Evolutionary conservation across 2,888 invertebrate species (phyloP).

Genomic region (Sipha maydis): DNA sequence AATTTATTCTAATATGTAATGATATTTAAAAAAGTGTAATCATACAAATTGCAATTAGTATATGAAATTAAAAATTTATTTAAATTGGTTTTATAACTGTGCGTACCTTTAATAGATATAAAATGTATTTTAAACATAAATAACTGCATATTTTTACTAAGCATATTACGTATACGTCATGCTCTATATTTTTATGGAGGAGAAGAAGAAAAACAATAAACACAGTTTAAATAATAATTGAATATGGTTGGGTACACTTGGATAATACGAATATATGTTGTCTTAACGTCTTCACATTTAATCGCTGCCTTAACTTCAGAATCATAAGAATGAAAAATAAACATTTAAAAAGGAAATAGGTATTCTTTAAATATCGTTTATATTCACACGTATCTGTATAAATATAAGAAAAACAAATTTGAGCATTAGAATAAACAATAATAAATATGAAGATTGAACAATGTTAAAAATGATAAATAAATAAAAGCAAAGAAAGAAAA

Average conservation of each 20-base stretch:
- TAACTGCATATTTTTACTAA: too few relatives aligned
- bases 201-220: neutral
- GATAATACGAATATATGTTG: neutral
- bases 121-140: too few relatives aligned
- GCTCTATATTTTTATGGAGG: too few relatives aligned
- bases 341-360: neutral
- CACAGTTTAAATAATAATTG: neutral
- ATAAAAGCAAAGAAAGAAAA: neutral
- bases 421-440: neutral
- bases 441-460: neutral
- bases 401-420: neutral
- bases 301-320: neutral
- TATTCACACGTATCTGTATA: neutral
- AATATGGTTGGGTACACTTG: too few relatives aligned
- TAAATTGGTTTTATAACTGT: too few relatives aligned
- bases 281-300: neutral
- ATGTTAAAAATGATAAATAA: neutral
- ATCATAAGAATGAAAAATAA: neutral
- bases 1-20: too few relatives aligned
- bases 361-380: neutral
- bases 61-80: too few relatives aligned
- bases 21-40: too few relatives aligned
- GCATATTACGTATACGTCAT: too few relatives aligned
- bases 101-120: too few relatives aligned
- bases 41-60: too few relatives aligned